Base-by-base conservation (phyloP, 1,140 invertebrate species). In the Drosophila sp. region DNA sequence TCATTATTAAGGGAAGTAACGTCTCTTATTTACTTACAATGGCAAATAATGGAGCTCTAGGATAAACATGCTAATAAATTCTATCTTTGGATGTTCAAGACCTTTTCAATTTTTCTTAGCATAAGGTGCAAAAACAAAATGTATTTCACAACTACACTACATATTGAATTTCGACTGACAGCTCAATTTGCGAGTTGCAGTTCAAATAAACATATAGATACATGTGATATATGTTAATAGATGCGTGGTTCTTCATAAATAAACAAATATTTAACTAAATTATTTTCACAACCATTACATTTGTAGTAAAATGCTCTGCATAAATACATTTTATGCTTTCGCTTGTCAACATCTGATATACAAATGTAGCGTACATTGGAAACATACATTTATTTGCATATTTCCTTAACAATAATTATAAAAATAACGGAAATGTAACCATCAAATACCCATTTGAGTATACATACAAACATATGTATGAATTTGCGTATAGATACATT, bases 371-470 rank as follows among this genome's bases (percentile, higher is more conserved):
- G 21, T 21, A 21, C 1, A 21, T 21, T 21, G 1, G 1, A 4
- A 2, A 21, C 21, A 21, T 21, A 21, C 21, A 21, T 46, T 27
- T 46, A 7, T 46, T 9, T 13, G 41, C 41, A 38, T 29, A 32
- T 14, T 13, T 25, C 4, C 25, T 29, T 11, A 50, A 2, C n/a
- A 13, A 7, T 13, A 14, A 32, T 29, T 50, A 50, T 14, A 13
- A 50, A 50, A 50, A 29, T 13, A 7, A 29, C 32, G 50, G 50
- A 53, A 36, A 36, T 36, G 50, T 53, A 53, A 53, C 50, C 50
- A 53, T 53, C 36, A 36, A 18, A 53, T 2, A 36, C 4, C 29
- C 29, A 36, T 53, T 36, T 36, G 32, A 18, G 27, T 50, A 50
- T 27, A 50, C n/a, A 50, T 14, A 50, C 14, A 14, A 14, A 16